phyloP scores from a whole-genome alignment of 2,888 invertebrate species.

The Temnothorax unifasciatus region DNA sequence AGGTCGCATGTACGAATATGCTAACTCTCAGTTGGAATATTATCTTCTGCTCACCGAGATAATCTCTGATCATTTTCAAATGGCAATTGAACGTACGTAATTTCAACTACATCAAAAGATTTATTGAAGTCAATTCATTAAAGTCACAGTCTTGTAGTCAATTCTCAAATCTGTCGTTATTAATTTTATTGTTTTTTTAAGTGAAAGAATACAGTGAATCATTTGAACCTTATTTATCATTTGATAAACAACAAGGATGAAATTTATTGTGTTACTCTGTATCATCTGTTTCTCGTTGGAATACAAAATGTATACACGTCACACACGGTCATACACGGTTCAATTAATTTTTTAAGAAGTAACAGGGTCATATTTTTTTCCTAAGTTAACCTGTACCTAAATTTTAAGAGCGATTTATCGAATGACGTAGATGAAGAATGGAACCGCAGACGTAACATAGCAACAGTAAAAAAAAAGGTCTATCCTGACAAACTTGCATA shows the following conservation, averaged over 20 bases:
- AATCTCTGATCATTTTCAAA: no score
- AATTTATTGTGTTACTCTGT: no score
- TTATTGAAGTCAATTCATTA: background rate
- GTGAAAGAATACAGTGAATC: no score
- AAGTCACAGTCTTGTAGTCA: background rate
- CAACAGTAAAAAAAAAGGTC: no score
- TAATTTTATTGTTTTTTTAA: no score
- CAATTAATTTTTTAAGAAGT: background rate
- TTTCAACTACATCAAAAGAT: background rate
- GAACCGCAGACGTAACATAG: no score
- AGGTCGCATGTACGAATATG: conserved; percentile 99
- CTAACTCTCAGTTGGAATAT: conserved; percentile 98
- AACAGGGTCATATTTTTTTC: background rate
- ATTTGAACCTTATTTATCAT: no score
- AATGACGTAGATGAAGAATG: conserved; percentile 91
- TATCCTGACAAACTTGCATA: no score
- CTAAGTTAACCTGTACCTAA: background rate
- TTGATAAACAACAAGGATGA: no score
- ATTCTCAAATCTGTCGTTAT: background rate
- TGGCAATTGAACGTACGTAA: no score
- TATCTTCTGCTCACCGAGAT: conserved; percentile 98
- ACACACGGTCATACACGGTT: background rate
- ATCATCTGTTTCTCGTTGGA: no score
- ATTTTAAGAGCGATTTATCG: conserved; percentile 4
- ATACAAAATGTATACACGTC: background rate